Percentiles rank a stretch among this genome's conserved stretches.
These are phyloP conservation scores for Calcarius lapponicus DNA, from an alignment of 2,797 vertebrate genomes.

Conservation along the genomic window DNA sequence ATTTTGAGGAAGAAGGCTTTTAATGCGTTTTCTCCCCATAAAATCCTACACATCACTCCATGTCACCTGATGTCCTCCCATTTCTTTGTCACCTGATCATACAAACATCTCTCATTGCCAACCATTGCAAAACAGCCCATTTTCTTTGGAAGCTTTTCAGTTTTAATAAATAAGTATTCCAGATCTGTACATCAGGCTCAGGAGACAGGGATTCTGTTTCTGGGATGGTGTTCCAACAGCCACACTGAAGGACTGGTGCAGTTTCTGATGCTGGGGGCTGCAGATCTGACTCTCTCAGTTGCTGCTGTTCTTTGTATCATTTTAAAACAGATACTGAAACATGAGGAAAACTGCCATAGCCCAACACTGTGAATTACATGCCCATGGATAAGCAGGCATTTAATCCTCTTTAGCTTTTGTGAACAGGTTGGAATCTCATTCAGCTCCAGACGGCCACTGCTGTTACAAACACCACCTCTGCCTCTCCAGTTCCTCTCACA, in stretches of 20 bases:
- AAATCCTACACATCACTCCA: neutral
- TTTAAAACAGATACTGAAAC: neutral
- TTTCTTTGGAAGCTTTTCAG: neutral
- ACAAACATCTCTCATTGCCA: neutral
- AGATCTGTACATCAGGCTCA: neutral
- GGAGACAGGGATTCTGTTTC: neutral
- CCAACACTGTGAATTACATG: neutral
- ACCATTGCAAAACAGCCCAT: accelerated
- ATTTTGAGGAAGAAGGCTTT: neutral
- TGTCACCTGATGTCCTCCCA: neutral
- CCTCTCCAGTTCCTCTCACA: neutral
- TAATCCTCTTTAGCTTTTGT: constrained; percentile 4
- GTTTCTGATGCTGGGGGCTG: neutral
- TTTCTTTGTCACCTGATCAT: neutral
- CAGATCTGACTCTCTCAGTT: neutral
- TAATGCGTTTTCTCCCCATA: neutral
- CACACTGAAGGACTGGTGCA: neutral
- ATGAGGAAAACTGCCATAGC: neutral
- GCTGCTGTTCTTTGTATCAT: neutral
- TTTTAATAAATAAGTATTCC: constrained; percentile 51
- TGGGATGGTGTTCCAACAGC: neutral
- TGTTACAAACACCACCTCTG: neutral
- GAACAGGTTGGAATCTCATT: neutral
- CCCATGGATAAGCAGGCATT: neutral
- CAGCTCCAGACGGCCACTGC: neutral